These are phyloP conservation scores for Eriocheir sinensis DNA, from an alignment of 1,140 invertebrate genomes.

Conservation along the genomic window DNA sequence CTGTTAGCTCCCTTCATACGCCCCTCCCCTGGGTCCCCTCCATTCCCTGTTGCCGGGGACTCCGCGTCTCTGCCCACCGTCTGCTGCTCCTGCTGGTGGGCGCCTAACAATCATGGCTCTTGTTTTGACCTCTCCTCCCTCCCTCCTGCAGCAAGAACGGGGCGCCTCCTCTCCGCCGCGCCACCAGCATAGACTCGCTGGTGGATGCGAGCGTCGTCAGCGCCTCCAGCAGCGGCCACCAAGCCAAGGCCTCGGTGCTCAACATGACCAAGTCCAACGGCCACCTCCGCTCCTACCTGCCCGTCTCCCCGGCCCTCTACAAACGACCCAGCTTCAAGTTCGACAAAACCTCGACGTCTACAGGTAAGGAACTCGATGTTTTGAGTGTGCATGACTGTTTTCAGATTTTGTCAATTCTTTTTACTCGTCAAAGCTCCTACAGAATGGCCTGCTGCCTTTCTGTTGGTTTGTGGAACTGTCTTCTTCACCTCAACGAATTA, in stretches of 20 bases:
- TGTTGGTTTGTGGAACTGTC: too few relatives aligned
- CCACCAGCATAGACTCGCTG: constrained; percentile 80
- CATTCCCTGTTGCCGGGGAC: not conserved
- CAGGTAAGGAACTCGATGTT: constrained; percentile 45
- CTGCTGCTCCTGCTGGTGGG: too few relatives aligned
- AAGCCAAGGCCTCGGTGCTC: constrained; percentile 36
- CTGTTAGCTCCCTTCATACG: not conserved
- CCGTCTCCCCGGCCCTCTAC: constrained; percentile 68
- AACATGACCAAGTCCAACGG: constrained; percentile 71
- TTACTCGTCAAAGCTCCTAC: too few relatives aligned
- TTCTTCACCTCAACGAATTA: too few relatives aligned
- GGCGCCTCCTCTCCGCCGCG: constrained; percentile 75
- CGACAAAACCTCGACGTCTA: constrained; percentile 49
- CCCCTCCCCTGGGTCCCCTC: not conserved
- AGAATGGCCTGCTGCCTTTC: too few relatives aligned
- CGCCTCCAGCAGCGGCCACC: constrained; percentile 55
- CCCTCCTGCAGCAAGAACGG: constrained; percentile 72
- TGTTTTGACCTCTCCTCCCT: constrained; percentile 32
- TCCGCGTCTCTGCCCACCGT: not conserved
- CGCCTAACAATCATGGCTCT: too few relatives aligned
- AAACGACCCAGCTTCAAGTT: constrained; percentile 72
- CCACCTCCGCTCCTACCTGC: constrained; percentile 68
- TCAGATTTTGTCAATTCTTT: too few relatives aligned
- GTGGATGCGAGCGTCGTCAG: constrained; percentile 73
- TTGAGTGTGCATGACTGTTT: too few relatives aligned